Evolutionary conservation across 2,113 vertebrate species (phyloP), one percentile per base, ranked within the genome.

Genomic region (Leiothrix lutea): DNA sequence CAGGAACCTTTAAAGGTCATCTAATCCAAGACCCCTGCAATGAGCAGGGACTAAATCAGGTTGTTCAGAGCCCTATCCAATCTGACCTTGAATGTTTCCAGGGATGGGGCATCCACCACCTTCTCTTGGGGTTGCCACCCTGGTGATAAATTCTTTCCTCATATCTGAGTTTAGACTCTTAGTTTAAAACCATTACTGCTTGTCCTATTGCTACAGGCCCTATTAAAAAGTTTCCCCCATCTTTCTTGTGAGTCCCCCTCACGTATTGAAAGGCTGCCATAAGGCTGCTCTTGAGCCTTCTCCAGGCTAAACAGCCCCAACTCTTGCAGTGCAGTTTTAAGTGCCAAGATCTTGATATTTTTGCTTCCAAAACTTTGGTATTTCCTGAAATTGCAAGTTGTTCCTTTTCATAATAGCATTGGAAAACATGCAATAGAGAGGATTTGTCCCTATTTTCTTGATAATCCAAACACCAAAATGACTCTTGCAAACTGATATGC

Each of bases 371-470:
- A 94, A 47, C 61, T 89, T 71, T 6, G 42, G 21, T 89, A 80
- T 87, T 97, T 95, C 80, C 80, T 74, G 73, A 86, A 92, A 87
- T 67, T 84, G 24, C 65, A 71, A 66, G 35, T 56, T 71, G 26
- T 81, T 35, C 13, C 17, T 81, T 87, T 91, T 75, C 61, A 79
- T 64, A 87, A 54, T 24, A 81, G 29, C 33, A 47, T 19, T 74
- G 42, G 29, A 71, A 67, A 81, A 15, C 14, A 22, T 33, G n/a
- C 44, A 64, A 29, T 19, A 62, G 50, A 54, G 57, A 70, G 38
- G 15, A 58, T 1, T 1, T 70, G 73, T 50, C 18, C 45, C 31
- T 66, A 13, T 81, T 58, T 89, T 90, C 31, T 48, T 75, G 45
- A 65, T 75, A 91, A 93, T 60, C 36, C 36, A 64, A 85, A n/a